Conservation (phyloP, 2,888 invertebrate genomes). For the Villa cingulata region DNA sequence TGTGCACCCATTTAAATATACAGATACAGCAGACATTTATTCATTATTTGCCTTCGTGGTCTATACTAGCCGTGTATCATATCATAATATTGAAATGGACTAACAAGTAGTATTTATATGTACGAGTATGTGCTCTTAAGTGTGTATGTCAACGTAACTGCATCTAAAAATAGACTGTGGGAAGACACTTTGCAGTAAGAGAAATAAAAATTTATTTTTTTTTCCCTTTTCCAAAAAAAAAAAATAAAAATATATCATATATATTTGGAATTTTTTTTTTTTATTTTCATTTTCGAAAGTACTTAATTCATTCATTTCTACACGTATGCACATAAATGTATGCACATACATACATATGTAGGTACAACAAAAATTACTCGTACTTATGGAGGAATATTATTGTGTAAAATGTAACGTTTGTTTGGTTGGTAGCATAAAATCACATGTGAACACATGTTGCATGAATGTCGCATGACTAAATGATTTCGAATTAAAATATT, state of each 20-base stretch:
- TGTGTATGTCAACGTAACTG: neutral
- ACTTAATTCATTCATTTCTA: no score
- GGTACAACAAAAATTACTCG: neutral
- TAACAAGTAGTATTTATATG: no score
- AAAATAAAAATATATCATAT: no score
- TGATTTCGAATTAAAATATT: no score
- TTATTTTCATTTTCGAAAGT: neutral
- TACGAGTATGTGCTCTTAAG: neutral
- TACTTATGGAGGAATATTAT: no score
- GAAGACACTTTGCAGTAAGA: constrained; percentile 2
- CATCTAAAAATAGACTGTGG: constrained; percentile 6
- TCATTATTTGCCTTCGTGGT: no score
- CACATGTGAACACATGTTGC: neutral
- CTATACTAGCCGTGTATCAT: no score
- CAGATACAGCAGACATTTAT: no score
- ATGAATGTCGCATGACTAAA: neutral
- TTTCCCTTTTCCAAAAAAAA: no score
- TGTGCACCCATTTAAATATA: no score
- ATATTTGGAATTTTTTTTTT: neutral
- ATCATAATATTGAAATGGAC: no score
- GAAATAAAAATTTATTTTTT: neutral
- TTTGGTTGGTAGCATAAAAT: neutral
- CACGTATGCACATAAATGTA: no score
- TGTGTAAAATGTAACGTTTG: neutral
- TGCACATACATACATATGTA: neutral